These are phyloP conservation scores for Origma solitaria DNA, from an alignment of 2,113 vertebrate genomes.

Conservation along the genomic window DNA sequence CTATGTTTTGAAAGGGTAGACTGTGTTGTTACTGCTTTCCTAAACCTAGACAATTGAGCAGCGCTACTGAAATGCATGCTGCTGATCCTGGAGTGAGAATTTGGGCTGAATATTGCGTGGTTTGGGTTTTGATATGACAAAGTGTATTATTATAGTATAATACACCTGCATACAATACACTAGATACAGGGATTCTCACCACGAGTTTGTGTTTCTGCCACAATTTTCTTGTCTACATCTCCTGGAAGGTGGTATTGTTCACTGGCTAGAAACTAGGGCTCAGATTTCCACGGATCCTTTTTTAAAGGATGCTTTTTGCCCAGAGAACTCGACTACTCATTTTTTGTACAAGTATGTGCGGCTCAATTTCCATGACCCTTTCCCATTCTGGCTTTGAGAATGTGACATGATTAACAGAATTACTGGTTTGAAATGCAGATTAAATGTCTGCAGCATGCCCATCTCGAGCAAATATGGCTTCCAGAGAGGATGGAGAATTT, in stretches of 20 bases:
- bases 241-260: background rate
- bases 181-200: background rate
- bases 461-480: background rate
- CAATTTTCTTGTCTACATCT: background rate
- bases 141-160: background rate
- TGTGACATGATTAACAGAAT: background rate
- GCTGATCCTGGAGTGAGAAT: background rate
- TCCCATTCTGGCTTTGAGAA: background rate
- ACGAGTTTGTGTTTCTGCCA: background rate
- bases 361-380: background rate
- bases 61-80: background rate
- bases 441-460: background rate
- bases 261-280: background rate
- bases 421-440: background rate
- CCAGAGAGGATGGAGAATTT: background rate
- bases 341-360: background rate
- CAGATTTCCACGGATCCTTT: background rate
- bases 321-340: background rate
- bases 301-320: background rate
- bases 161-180: background rate
- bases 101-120: background rate
- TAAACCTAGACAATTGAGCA: background rate
- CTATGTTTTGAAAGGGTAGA: background rate
- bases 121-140: background rate
- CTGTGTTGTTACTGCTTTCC: background rate